These are phyloP conservation scores for Lucilia cuprina DNA, from an alignment of 1,140 invertebrate species.

Conservation along the genomic window DNA sequence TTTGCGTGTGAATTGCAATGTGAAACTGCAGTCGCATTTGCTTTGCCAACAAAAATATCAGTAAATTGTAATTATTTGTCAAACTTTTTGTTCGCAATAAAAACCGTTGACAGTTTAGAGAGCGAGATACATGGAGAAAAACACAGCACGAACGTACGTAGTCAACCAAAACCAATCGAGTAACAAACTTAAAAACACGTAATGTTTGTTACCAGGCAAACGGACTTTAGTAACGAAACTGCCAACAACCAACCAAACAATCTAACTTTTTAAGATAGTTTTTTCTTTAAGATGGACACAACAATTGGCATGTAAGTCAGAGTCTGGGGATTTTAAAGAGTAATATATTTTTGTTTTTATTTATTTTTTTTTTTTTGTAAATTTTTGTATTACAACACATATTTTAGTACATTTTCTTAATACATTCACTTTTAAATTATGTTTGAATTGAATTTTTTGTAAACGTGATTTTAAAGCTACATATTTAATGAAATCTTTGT, in stretches of 20 bases:
- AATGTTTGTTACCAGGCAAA: background rate
- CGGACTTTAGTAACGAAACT: background rate
- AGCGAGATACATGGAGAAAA: background rate
- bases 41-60: background rate
- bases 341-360: background rate
- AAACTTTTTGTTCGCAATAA: background rate
- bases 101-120: background rate
- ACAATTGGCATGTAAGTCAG: background rate
- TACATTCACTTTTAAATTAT: background rate
- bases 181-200: background rate
- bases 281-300: background rate
- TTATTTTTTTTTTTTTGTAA: background rate
- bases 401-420: background rate
- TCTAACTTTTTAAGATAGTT: background rate
- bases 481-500: too few species aligned
- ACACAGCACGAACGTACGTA: too few species aligned
- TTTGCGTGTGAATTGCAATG: background rate
- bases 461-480: background rate
- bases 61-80: constrained; percentile 11
- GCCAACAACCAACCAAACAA: background rate
- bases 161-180: background rate
- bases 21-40: background rate
- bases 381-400: background rate
- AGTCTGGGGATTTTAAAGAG: background rate
- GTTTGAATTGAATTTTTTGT: background rate